These are phyloP conservation scores for Tragelaphus strepsiceros DNA, from an alignment of 2,113 vertebrate genomes.

Conservation along the genomic window DNA sequence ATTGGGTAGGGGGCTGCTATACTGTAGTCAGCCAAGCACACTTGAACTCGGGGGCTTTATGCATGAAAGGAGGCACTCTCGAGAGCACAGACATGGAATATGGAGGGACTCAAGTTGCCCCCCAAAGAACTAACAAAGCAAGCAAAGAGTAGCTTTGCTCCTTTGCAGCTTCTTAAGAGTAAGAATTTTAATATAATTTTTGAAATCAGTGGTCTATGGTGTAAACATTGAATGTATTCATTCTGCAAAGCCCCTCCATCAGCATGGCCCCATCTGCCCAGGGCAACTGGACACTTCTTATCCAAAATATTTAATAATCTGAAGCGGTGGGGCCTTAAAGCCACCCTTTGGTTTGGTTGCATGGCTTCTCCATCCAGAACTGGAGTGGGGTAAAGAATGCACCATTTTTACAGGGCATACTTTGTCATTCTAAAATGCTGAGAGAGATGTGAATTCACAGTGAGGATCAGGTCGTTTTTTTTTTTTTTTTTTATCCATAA, in stretches of 20 bases:
- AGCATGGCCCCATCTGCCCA: neutral
- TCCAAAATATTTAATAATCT: neutral
- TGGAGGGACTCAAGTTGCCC: neutral
- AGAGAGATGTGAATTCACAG: neutral
- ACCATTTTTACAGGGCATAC: neutral
- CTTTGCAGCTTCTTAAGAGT: neutral
- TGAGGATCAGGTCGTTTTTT: neutral
- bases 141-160: neutral
- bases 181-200: constrained; percentile 2
- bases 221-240: neutral
- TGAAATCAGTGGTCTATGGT: neutral
- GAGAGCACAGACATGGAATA: neutral
- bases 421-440: neutral
- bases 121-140: neutral
- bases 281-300: neutral
- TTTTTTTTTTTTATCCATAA: neutral
- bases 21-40: neutral
- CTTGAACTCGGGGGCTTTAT: neutral
- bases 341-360: neutral
- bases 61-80: neutral
- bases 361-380: neutral
- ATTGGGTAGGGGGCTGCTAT: neutral
- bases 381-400: neutral
- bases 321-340: neutral
- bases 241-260: neutral